Base-by-base conservation (phyloP, 2,888 invertebrate species). In the Melangyna quadrimaculata region DNA sequence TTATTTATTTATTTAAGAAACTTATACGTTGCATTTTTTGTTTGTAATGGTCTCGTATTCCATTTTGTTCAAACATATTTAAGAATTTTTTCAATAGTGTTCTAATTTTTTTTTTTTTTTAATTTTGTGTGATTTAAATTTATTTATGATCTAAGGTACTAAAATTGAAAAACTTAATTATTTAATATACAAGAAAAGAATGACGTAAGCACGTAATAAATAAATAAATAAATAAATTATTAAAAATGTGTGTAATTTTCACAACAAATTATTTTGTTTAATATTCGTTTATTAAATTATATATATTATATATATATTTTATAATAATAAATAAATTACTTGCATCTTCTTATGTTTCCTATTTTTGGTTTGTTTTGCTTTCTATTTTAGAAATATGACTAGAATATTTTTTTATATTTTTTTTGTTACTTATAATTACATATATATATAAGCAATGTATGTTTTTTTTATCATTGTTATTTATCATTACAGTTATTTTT, bases 131-230 rank as follows among this genome's bases (percentile, higher is more conserved):
- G 24, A 69, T 74, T 79, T 67, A 65, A 57, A 43, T 74, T 35
- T 48, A 71, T 70, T 70, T 75, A 80, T 57, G 10, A 32, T 72
- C 55, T 81, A 77, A 75, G 71, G 77, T 82, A 80, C 80, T 81
- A 75, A 81, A 81, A 71, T 71, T 72, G 32, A 77, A 73, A 77
- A 72, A 77, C 61, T 82, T 82, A 82, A 61, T 7, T 27, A n/a
- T 53, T 71, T 77, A 77, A 59, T 17, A 67, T 77, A 40, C 40
- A 75, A 57, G 48, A 51, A 14, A 51, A 43, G 32, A 43, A 71
- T 37, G 27, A 40, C 22, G 32, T 45, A 19, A 32, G 71, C 24
- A 65, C 14, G 32, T 53, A 43, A 63, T 55, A 10, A 35, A 63
- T 63, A 78, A 67, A 78, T 69, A 51, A 51, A 27, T 24, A 7